Evolutionary conservation across 2,888 invertebrate species (phyloP).

Genomic region (Apoda limacodes): DNA sequence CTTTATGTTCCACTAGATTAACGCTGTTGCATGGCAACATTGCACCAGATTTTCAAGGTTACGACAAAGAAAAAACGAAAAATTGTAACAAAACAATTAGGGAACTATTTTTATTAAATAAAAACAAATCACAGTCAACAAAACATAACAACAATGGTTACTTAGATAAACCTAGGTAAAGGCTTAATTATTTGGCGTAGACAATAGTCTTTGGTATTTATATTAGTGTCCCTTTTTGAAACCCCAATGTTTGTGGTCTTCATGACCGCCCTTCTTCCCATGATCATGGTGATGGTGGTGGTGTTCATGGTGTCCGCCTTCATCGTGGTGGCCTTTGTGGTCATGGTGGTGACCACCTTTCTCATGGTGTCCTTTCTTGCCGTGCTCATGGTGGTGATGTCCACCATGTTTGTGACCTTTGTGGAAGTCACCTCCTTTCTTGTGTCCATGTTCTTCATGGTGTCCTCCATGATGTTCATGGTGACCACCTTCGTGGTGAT

Average conservation of each 20-base stretch:
- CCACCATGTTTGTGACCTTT: constrained; percentile 83
- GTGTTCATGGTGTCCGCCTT: constrained; percentile 82
- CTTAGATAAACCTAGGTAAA: constrained; percentile 42
- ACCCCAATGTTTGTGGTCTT: constrained; percentile 85
- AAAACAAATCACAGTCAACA: constrained; percentile 52
- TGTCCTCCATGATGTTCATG: constrained; percentile 84
- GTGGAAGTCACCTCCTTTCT: constrained; percentile 84
- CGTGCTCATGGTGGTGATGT: constrained; percentile 82
- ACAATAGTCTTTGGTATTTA: constrained; percentile 23
- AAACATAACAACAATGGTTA: constrained; percentile 34
- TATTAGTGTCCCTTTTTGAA: constrained; percentile 68
- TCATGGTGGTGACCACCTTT: constrained; percentile 85
- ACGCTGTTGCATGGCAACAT: too few relatives aligned
- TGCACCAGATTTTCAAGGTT: too few relatives aligned
- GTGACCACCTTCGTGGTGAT: constrained; percentile 83
- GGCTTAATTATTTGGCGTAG: constrained; percentile 34
- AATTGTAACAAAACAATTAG: constrained; percentile 7
- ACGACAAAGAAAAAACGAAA: too few relatives aligned
- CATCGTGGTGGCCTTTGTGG: constrained; percentile 82
- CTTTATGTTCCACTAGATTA: too few relatives aligned
- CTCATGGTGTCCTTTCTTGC: constrained; percentile 84
- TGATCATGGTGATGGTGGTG: constrained; percentile 80
- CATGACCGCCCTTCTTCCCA: constrained; percentile 85
- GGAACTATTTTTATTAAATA: constrained; percentile 33
- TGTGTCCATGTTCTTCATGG: constrained; percentile 82